A percentile compares a stretch with the other conserved stretches of the same genome.
phyloP scores from a whole-genome alignment of 2,888 invertebrate genomes.

The Dynastes grantii region DNA sequence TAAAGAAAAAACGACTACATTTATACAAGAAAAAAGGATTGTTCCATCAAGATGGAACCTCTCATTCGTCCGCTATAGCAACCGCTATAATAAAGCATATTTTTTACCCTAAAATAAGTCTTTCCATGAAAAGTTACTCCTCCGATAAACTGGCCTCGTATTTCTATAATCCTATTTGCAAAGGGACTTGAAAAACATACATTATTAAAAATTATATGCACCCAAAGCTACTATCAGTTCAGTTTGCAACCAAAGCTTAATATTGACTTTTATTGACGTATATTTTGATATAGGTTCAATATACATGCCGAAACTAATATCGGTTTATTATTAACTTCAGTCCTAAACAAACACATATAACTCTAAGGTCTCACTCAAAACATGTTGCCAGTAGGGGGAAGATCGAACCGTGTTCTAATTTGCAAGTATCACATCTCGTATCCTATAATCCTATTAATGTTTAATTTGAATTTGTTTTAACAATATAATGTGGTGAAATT shows the following conservation, averaged over 20 bases:
- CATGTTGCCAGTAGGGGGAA: background rate
- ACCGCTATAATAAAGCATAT: no score
- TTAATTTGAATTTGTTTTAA: no score
- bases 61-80: no score
- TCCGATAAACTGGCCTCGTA: no score
- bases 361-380: background rate
- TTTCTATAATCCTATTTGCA: no score
- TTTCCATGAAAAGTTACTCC: no score
- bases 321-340: conserved; percentile 31
- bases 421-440: background rate
- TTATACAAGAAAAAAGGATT: no score
- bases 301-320: conserved; percentile 17
- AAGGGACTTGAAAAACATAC: background rate
- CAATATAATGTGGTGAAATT: no score
- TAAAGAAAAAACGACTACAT: no score
- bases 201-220: background rate
- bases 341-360: conserved; percentile 22
- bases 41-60: no score
- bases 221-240: background rate
- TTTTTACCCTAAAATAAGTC: no score
- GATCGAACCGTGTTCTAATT: background rate
- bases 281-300: conserved; percentile 5
- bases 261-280: conserved; percentile 2
- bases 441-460: background rate
- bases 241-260: background rate